Evolutionary conservation across 2,113 vertebrate genomes (phyloP).

Genomic region (Mystacornis crossleyi): DNA sequence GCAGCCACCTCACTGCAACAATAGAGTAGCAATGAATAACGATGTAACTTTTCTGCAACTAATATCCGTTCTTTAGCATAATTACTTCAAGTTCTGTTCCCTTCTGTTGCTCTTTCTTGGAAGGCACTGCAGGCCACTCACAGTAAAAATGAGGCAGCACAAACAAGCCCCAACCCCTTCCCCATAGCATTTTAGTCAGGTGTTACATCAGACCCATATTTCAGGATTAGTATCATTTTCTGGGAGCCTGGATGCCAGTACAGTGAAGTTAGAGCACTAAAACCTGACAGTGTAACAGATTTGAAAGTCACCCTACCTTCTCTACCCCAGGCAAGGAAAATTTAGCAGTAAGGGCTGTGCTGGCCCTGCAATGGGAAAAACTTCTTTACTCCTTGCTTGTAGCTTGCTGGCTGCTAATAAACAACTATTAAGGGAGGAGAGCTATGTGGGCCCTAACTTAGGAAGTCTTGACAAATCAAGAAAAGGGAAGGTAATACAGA

Average conservation of each 20-base stretch:
- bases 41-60: background rate
- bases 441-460: background rate
- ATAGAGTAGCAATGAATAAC: background rate
- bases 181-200: background rate
- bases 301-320: background rate
- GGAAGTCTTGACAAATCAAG: background rate
- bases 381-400: background rate
- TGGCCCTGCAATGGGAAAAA: background rate
- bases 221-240: background rate
- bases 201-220: background rate
- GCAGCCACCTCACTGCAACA: no score
- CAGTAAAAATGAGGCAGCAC: background rate
- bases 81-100: background rate
- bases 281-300: background rate
- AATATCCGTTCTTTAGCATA: background rate
- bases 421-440: background rate
- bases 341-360: background rate
- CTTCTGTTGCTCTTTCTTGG: background rate
- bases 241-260: background rate
- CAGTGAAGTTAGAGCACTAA: background rate
- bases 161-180: background rate
- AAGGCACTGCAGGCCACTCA: background rate
- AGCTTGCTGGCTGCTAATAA: background rate
- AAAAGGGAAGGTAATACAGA: background rate
- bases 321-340: background rate